phyloP scores from a whole-genome alignment of 2,797 vertebrate species.

The Mycteria americana region DNA sequence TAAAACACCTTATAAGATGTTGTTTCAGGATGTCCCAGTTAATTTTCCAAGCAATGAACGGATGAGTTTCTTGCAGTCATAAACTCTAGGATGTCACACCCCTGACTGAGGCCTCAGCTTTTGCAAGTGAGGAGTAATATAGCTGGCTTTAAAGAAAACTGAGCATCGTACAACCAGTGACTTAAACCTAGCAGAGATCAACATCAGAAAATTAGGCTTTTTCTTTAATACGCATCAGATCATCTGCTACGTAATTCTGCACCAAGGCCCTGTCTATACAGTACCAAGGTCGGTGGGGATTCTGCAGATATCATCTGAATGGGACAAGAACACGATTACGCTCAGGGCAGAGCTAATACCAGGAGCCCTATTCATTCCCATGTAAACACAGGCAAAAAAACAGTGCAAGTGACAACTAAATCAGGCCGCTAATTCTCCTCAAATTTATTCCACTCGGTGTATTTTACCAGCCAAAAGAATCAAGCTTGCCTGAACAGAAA shows the following conservation, averaged over 20 bases:
- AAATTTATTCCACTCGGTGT: neutral
- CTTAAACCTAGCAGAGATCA: neutral
- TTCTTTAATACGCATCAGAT: neutral
- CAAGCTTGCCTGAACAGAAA: slow-evolving; percentile 44
- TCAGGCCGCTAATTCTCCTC: neutral
- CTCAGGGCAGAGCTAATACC: neutral
- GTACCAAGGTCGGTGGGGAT: neutral
- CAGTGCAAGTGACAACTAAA: slow-evolving; percentile 8
- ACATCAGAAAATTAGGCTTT: neutral
- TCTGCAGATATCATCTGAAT: neutral
- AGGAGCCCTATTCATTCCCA: neutral
- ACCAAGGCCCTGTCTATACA: neutral
- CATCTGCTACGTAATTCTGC: neutral
- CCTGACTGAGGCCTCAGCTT: neutral
- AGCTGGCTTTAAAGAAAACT: neutral
- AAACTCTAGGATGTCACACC: neutral
- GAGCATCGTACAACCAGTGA: neutral
- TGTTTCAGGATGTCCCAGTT: neutral
- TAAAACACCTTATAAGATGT: neutral
- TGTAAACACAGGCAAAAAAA: neutral
- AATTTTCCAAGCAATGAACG: neutral
- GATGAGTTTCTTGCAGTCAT: neutral
- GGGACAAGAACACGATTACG: neutral
- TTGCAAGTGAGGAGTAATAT: neutral
- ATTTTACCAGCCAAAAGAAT: slow-evolving; percentile 40